These are phyloP conservation scores for Muscicapa striata DNA, from an alignment of 2,797 vertebrate species.

Conservation along the genomic window DNA sequence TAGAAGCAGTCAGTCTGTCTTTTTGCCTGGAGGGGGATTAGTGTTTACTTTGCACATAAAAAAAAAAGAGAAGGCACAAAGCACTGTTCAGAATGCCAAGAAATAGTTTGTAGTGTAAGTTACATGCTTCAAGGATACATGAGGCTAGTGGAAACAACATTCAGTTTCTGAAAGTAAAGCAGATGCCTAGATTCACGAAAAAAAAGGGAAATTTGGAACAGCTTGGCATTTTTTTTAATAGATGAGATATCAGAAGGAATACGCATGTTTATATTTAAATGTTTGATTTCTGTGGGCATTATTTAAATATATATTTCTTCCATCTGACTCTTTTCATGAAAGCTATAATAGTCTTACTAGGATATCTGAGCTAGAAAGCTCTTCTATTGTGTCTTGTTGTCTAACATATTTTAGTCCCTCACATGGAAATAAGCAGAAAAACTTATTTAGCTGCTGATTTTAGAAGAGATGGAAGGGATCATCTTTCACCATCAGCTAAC, in stretches of 20 bases:
- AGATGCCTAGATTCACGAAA: neutral
- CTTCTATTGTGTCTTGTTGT: neutral
- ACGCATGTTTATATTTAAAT: neutral
- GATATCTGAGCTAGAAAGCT: neutral
- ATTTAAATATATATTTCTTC: neutral
- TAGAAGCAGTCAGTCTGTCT: neutral
- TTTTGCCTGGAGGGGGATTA: neutral
- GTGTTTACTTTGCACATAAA: neutral
- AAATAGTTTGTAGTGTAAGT: neutral
- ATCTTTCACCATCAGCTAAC: neutral
- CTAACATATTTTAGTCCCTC: neutral
- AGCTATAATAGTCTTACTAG: neutral
- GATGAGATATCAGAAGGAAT: neutral
- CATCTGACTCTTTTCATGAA: neutral
- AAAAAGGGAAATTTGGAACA: neutral
- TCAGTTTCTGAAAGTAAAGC: neutral
- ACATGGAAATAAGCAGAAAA: neutral
- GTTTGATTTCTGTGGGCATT: neutral
- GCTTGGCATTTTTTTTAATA: neutral
- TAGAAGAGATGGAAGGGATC: neutral
- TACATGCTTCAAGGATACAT: neutral
- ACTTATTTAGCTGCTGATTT: neutral
- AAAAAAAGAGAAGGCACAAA: constrained; percentile 1
- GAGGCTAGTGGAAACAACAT: neutral
- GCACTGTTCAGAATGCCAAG: neutral